A percentile compares a stretch with the other conserved stretches of the same genome.
These are phyloP conservation scores for Eulemur macaco DNA, from an alignment of 2,113 vertebrate species.

Conservation along the genomic window DNA sequence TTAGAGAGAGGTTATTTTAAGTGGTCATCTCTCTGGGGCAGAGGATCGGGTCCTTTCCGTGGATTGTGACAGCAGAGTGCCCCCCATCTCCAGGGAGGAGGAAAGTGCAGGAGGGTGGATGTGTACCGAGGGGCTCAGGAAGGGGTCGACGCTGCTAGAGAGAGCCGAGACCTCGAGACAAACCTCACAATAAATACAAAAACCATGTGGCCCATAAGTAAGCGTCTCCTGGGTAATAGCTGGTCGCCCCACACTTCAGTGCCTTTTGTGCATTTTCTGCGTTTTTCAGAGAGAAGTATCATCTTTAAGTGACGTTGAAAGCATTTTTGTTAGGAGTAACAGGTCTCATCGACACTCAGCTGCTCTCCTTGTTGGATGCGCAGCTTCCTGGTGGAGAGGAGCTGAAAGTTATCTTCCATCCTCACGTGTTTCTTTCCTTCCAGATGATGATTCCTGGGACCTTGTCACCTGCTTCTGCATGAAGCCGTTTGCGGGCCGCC, in stretches of 20 bases:
- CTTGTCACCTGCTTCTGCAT: slow-evolving; percentile 99
- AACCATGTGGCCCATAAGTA: accelerated
- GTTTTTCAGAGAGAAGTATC: background rate
- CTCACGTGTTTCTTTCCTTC: background rate
- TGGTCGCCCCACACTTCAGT: accelerated
- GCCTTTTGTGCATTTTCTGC: accelerated
- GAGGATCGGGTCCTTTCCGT: accelerated
- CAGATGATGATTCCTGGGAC: slow-evolving; percentile 98
- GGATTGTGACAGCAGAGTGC: background rate
- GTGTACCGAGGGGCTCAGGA: accelerated
- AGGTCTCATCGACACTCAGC: accelerated
- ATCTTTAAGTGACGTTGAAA: too few species aligned
- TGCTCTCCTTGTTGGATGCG: accelerated
- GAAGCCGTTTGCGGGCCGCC: slow-evolving; percentile 97
- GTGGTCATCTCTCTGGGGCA: background rate
- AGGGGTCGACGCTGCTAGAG: background rate
- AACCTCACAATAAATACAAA: too few species aligned
- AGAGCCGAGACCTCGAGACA: background rate
- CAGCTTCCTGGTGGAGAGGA: too few species aligned
- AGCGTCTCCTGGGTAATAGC: background rate
- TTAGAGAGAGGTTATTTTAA: too few species aligned
- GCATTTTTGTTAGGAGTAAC: background rate
- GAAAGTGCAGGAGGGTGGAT: too few species aligned
- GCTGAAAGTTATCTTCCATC: too few species aligned
- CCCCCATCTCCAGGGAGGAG: background rate